These are phyloP conservation scores for Columba livia DNA, from an alignment of 2,113 vertebrate species.

Conservation along the genomic window DNA sequence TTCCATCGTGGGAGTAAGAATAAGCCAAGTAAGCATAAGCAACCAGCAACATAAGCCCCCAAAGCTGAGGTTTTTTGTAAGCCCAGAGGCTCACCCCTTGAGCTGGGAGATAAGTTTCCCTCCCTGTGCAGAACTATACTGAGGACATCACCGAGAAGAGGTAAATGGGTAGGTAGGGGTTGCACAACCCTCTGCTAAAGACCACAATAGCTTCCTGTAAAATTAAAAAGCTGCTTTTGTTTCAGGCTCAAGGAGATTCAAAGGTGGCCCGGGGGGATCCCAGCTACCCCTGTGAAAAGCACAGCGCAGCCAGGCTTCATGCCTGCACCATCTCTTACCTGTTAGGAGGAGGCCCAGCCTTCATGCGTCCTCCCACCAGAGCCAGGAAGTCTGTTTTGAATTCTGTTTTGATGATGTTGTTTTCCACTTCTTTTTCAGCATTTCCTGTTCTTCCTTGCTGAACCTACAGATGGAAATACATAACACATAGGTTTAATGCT, in stretches of 20 bases:
- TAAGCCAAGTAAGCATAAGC: slow-evolving; percentile 12
- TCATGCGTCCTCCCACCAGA: slow-evolving; percentile 61
- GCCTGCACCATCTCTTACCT: slow-evolving; percentile 47
- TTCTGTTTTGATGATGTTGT: slow-evolving; percentile 69
- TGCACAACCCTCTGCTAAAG: background rate
- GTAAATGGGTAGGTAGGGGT: background rate
- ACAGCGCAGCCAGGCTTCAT: background rate
- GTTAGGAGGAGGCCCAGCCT: slow-evolving; percentile 68
- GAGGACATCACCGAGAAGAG: background rate
- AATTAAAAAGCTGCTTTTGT: background rate
- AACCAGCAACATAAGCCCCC: background rate
- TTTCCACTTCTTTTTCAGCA: slow-evolving; percentile 70
- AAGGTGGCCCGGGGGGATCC: background rate
- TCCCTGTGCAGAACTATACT: background rate
- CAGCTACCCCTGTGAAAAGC: background rate
- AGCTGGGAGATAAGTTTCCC: background rate
- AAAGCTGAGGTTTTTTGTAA: background rate
- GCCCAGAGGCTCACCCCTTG: background rate
- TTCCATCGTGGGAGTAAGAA: slow-evolving; percentile 23
- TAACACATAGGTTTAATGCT: background rate
- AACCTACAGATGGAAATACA: slow-evolving; percentile 22
- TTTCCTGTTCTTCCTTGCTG: slow-evolving; percentile 74
- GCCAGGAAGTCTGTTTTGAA: slow-evolving; percentile 70
- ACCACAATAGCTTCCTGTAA: background rate
- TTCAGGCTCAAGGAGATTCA: background rate